These are phyloP conservation scores for Sitophilus oryzae DNA, from an alignment of 1,140 invertebrate species.

Conservation along the genomic window DNA sequence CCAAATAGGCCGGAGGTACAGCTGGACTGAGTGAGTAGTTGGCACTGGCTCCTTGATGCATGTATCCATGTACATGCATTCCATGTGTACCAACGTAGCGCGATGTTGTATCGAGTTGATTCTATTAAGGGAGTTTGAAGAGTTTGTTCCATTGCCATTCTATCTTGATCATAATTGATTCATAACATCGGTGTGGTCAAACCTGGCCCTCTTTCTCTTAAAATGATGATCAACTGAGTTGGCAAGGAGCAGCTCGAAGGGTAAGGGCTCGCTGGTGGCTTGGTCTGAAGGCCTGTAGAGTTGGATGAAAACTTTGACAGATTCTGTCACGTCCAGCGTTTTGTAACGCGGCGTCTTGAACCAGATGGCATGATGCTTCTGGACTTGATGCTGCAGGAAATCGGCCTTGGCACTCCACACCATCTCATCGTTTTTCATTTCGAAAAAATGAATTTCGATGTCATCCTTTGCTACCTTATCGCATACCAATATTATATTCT, in stretches of 20 bases:
- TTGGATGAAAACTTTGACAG: constrained; percentile 77
- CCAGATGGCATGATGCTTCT: constrained; percentile 87
- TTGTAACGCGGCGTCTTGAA: constrained; percentile 78
- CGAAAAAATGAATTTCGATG: constrained; percentile 83
- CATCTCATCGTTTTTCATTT: constrained; percentile 59
- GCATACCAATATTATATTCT: constrained; percentile 87
- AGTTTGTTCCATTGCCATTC: too few species aligned
- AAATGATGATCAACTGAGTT: too few species aligned
- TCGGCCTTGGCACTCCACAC: constrained; percentile 82
- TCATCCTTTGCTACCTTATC: constrained; percentile 91
- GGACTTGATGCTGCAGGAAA: constrained; percentile 82
- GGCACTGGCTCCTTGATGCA: constrained; percentile 9
- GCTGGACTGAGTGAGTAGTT: constrained; percentile 19
- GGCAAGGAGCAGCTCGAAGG: constrained; percentile 78
- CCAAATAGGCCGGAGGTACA: constrained; percentile 22
- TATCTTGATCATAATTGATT: too few species aligned
- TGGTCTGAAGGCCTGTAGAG: constrained; percentile 79
- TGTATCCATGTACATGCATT: too few species aligned
- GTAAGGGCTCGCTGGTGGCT: constrained; percentile 72
- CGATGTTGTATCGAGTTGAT: constrained; percentile 19
- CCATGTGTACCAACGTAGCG: constrained; percentile 13
- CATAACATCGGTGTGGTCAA: too few species aligned
- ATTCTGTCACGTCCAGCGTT: constrained; percentile 59
- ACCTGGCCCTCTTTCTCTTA: too few species aligned
- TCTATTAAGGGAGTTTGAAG: too few species aligned